phyloP scores from a whole-genome alignment of 2,888 invertebrate species.

The Masnerella sp. region DNA sequence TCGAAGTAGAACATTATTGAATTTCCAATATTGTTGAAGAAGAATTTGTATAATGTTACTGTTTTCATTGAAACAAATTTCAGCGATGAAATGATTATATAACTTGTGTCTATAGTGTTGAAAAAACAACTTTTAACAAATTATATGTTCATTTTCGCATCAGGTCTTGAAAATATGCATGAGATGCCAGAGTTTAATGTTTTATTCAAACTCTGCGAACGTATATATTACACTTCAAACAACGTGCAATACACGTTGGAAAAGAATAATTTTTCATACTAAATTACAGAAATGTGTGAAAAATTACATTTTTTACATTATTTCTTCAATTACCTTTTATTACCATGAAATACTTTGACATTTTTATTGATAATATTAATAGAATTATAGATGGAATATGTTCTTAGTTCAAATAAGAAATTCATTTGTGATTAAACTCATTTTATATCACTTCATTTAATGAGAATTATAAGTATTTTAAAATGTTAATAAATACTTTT shows the following conservation, averaged over 20 bases:
- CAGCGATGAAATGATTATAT: too few species aligned
- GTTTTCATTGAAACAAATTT: constrained; percentile 10
- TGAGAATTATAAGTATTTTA: constrained; percentile 1
- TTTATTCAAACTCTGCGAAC: constrained; percentile 25
- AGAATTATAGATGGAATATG: too few species aligned
- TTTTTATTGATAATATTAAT: too few species aligned
- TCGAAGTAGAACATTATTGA: too few species aligned
- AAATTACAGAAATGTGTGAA: too few species aligned
- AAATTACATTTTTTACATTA: too few species aligned
- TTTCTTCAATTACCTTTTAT: too few species aligned
- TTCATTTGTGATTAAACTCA: too few species aligned
- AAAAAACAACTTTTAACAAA: constrained; percentile 5
- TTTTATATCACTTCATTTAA: too few species aligned
- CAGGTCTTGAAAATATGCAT: constrained; percentile 46
- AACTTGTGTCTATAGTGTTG: not conserved
- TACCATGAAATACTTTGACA: too few species aligned
- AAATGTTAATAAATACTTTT: not conserved
- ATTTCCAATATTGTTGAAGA: constrained; percentile 15
- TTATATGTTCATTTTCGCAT: constrained; percentile 26
- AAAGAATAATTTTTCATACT: too few species aligned
- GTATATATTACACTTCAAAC: not conserved
- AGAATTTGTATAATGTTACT: constrained; percentile 17
- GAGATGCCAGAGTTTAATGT: constrained; percentile 43
- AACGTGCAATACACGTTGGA: not conserved
- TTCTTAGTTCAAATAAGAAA: too few species aligned